phyloP scores from a whole-genome alignment of 2,113 vertebrate genomes.

The Athene cunicularia region DNA sequence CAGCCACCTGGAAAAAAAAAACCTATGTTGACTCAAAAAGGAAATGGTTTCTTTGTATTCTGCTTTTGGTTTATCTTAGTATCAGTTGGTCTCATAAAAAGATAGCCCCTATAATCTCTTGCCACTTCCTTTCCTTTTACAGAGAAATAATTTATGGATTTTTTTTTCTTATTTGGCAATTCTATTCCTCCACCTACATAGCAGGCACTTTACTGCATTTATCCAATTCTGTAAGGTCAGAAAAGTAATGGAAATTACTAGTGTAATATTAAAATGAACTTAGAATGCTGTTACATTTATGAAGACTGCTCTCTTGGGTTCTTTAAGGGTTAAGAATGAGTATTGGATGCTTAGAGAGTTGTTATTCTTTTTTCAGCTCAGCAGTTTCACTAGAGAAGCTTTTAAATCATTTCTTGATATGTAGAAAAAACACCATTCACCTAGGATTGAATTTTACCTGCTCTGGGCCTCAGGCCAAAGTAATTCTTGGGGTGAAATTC shows the following conservation, averaged over 20 bases:
- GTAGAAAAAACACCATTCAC: not conserved
- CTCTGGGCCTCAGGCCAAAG: conserved; percentile 26
- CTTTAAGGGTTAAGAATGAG: not conserved
- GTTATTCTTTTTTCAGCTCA: not conserved
- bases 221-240: not conserved
- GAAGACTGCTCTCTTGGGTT: not conserved
- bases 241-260: not conserved
- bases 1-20: not conserved
- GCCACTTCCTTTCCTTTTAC: not conserved
- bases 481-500: not conserved
- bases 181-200: not conserved
- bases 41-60: not conserved
- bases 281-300: not conserved
- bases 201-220: not conserved
- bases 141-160: not conserved
- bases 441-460: conserved; percentile 29
- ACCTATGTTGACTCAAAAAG: not conserved
- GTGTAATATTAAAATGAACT: not conserved
- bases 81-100: not conserved
- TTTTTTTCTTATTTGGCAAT: not conserved
- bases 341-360: not conserved
- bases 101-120: not conserved
- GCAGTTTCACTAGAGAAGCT: not conserved
- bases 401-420: not conserved
- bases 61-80: not conserved